Conservation (phyloP, 2,888 invertebrate genomes). For the Harpalus rufipes region DNA sequence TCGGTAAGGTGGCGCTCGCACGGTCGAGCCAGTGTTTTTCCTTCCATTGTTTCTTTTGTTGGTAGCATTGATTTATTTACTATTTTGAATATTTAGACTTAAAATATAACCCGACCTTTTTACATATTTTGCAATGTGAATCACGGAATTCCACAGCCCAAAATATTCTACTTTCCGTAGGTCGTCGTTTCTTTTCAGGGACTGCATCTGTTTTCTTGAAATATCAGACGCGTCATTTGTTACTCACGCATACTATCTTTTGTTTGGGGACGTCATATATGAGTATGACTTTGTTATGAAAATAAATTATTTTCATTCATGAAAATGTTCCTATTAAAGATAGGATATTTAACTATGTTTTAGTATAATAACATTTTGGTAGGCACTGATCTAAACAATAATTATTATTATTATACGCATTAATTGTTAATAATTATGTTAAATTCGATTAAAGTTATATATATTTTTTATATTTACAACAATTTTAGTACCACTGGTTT, state of each 20-base stretch:
- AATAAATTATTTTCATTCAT: slow-evolving; percentile 8
- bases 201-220: slow-evolving; percentile 5
- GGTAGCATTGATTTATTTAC: background rate
- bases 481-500: too few relatives aligned
- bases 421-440: too few relatives aligned
- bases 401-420: too few relatives aligned
- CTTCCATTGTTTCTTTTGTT: too few relatives aligned
- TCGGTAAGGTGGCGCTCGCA: too few relatives aligned
- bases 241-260: slow-evolving; percentile 14
- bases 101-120: slow-evolving; percentile 18
- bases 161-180: slow-evolving; percentile 14
- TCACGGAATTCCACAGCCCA: slow-evolving; percentile 7
- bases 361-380: background rate
- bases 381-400: too few relatives aligned
- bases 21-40: too few relatives aligned
- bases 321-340: background rate
- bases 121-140: slow-evolving; percentile 4
- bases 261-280: slow-evolving; percentile 7
- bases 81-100: background rate
- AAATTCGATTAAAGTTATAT: too few relatives aligned
- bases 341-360: background rate
- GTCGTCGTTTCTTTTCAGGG: slow-evolving; percentile 11
- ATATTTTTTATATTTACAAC: too few relatives aligned
- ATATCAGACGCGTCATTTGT: slow-evolving; percentile 29
- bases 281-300: slow-evolving; percentile 17